phyloP scores from a whole-genome alignment of 1,140 invertebrate genomes.

The Musca vetustissima region DNA sequence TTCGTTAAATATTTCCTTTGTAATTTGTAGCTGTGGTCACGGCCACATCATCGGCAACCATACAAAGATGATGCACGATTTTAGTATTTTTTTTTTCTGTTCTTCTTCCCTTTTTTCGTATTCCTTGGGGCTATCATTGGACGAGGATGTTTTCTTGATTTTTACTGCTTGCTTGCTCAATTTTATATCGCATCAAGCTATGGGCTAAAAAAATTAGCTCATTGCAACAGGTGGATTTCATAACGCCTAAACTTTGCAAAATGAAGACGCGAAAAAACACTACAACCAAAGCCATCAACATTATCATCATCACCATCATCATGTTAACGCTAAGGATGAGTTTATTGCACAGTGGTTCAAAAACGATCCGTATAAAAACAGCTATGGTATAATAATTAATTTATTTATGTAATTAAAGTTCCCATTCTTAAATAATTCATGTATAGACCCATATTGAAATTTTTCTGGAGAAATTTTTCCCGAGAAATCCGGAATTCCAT shows the following conservation, averaged over 20 bases:
- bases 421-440: no score
- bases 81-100: background rate
- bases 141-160: background rate
- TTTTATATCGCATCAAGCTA: background rate
- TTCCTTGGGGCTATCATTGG: slow-evolving; percentile 6
- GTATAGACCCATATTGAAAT: no score
- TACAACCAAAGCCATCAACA: slow-evolving; percentile 8
- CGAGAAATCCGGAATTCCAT: no score
- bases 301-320: background rate
- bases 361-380: no score
- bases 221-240: slow-evolving; percentile 28
- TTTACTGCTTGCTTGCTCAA: background rate
- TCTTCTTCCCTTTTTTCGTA: no score
- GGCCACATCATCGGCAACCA: background rate
- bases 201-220: slow-evolving; percentile 24
- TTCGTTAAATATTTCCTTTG: slow-evolving; percentile 29
- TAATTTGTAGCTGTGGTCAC: slow-evolving; percentile 24
- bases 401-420: no score
- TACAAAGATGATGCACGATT: slow-evolving; percentile 12
- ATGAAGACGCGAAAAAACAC: background rate
- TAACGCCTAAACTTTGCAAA: slow-evolving; percentile 11
- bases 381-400: no score
- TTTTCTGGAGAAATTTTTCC: no score
- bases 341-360: no score
- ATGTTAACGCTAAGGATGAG: background rate